A percentile compares a stretch with the other conserved stretches of the same genome.
These are phyloP conservation scores for Therioaphis trifolii DNA, from an alignment of 2,888 invertebrate species.

Conservation along the genomic window DNA sequence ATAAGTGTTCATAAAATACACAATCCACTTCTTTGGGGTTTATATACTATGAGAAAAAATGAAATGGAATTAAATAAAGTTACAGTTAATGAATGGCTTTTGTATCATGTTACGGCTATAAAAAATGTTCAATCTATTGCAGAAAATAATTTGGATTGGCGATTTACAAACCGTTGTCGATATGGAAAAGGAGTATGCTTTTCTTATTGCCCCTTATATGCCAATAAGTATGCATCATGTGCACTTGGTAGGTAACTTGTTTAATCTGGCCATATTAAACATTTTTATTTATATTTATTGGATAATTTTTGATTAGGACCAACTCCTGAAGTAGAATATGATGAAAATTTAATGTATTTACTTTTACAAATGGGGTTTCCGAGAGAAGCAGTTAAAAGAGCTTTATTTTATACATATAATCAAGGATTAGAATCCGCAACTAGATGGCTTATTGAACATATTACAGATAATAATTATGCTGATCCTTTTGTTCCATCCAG, in stretches of 20 bases:
- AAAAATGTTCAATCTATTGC: constrained; percentile 62
- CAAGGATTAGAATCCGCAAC: constrained; percentile 14
- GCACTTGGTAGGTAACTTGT: constrained; percentile 2
- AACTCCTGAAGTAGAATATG: constrained; percentile 9
- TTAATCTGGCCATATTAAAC: background rate
- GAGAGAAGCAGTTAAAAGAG: constrained; percentile 41
- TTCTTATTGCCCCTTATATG: constrained; percentile 64
- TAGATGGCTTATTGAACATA: constrained; percentile 50
- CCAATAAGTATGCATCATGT: constrained; percentile 63
- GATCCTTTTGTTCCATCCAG: constrained; percentile 27
- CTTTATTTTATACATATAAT: constrained; percentile 38
- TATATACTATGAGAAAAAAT: constrained; percentile 64
- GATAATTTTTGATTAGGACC: constrained; percentile 8
- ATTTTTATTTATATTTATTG: background rate
- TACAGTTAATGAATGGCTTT: constrained; percentile 42
- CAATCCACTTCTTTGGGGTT: constrained; percentile 63
- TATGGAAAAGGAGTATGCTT: constrained; percentile 65
- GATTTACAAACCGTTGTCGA: constrained; percentile 57
- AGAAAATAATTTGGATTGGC: constrained; percentile 64
- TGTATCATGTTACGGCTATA: constrained; percentile 63
- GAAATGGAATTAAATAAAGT: constrained; percentile 57
- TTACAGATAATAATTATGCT: constrained; percentile 39
- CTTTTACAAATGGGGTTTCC: constrained; percentile 48
- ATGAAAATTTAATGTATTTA: constrained; percentile 22
- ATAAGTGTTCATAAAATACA: constrained; percentile 57